Base-by-base conservation (phyloP, 2,888 invertebrate species). In the Galeruca laticollis region DNA sequence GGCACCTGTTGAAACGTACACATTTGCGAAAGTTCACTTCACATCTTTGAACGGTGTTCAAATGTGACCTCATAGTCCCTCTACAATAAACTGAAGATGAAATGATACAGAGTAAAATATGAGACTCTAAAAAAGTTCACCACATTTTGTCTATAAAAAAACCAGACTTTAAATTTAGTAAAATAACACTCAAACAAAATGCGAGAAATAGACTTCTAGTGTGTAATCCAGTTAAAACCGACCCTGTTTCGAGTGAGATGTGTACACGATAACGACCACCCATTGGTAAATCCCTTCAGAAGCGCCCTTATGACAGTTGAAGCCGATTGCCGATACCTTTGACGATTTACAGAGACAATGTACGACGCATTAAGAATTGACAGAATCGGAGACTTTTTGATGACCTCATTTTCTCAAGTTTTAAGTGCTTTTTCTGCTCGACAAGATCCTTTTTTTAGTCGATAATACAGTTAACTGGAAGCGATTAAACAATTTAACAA, bases 311-410 rank as follows among this genome's bases (percentile, higher is more conserved):
- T n/a, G 40, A 40, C 40, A 40, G 40, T n/a, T n/a, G 40, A 40
- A 40, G 72, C 73, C 69, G 75, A 75, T 73, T 11, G 72, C 73
- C 69, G 75, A 75, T 73, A 70, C 69, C 75, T 69, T 74, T 73
- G 60, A 68, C 62, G 72, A 69, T 71, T 74, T 72, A 57, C 66
- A 67, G 69, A 72, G 74, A 74, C 71, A 73, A 72, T 69, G 67
- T n/a, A n/a, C 40, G 1, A 49, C 31, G 54, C 54, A 54, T 54
- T 54, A 54, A 54, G 31, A 54, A 54, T 54, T 54, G 54, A 54
- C 54, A 31, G 52, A 26, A n/a, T 20, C 11, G 13, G 52, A 26
- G 31, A 54, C 31, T 33, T 54, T 31, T 54, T 26, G 31, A 54
- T 54, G 54, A 54, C 54, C 33, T 54, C 18, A 21, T 51, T 51